Conservation (phyloP, 2,888 invertebrate species). For the Pedicia rivosa region DNA sequence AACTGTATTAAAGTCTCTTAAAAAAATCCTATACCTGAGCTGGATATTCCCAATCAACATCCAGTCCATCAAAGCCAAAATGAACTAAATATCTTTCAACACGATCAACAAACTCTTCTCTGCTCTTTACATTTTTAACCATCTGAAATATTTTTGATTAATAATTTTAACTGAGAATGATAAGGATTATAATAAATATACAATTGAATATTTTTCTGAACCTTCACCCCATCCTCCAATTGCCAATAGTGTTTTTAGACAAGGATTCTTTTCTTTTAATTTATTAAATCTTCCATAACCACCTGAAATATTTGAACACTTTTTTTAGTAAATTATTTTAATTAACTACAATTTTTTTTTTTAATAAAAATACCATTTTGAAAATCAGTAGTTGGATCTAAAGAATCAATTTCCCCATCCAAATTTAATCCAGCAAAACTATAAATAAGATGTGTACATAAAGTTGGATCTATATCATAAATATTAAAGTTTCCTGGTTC, state of each 20-base stretch:
- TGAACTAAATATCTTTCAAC: slow-evolving; percentile 27
- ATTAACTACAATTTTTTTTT: background rate
- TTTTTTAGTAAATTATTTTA: slow-evolving; percentile 13
- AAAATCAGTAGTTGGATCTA: slow-evolving; percentile 28
- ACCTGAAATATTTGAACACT: slow-evolving; percentile 12
- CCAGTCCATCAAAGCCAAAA: slow-evolving; percentile 34
- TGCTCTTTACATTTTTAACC: slow-evolving; percentile 22
- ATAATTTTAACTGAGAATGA: background rate
- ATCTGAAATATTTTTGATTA: slow-evolving; percentile 24
- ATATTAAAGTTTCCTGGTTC: slow-evolving; percentile 27
- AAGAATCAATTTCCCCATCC: slow-evolving; percentile 27
- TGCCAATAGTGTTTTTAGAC: slow-evolving; percentile 30
- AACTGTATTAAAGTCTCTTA: background rate
- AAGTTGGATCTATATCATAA: slow-evolving; percentile 30
- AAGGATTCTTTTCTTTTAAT: slow-evolving; percentile 28
- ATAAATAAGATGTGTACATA: slow-evolving; percentile 37
- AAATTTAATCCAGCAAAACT: slow-evolving; percentile 34
- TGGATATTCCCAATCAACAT: slow-evolving; percentile 37
- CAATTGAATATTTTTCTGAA: slow-evolving; percentile 29
- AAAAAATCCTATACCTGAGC: slow-evolving; percentile 14
- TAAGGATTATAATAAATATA: slow-evolving; percentile 14
- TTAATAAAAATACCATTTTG: slow-evolving; percentile 17
- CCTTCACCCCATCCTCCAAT: slow-evolving; percentile 37
- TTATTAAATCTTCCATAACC: slow-evolving; percentile 25
- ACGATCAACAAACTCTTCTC: slow-evolving; percentile 30